These are phyloP conservation scores for Eudemis profundana DNA, from an alignment of 2,888 invertebrate species.

Conservation along the genomic window DNA sequence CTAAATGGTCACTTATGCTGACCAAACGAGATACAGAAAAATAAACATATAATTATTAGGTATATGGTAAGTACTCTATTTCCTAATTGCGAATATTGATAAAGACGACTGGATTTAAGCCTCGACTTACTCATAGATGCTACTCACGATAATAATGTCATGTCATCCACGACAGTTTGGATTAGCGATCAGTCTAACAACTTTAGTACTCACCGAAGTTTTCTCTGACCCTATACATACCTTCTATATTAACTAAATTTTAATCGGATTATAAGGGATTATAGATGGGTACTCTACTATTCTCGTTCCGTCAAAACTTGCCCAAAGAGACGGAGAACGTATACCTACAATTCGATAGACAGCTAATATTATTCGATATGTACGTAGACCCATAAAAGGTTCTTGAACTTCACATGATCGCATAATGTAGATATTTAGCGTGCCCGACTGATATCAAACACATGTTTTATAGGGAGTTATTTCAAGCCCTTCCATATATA, in stretches of 20 bases:
- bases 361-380: neutral
- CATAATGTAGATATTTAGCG: conserved; percentile 44
- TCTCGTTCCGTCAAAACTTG: neutral
- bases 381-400: conserved; percentile 30
- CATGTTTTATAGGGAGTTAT: conserved; percentile 41
- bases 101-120: too few relatives aligned
- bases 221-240: neutral
- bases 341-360: neutral
- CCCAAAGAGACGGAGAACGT: neutral
- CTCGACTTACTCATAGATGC: too few relatives aligned
- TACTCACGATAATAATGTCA: too few relatives aligned
- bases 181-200: too few relatives aligned
- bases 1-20: too few relatives aligned
- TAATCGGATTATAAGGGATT: neutral
- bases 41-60: too few relatives aligned
- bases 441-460: conserved; percentile 37
- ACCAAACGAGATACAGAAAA: too few relatives aligned
- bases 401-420: conserved; percentile 38
- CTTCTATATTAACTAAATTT: neutral
- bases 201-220: neutral
- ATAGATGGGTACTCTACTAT: neutral
- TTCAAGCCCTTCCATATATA: conserved; percentile 36
- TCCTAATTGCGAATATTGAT: too few relatives aligned
- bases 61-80: too few relatives aligned
- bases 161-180: too few relatives aligned